Conservation (phyloP, 2,888 invertebrate species). For the Lycaena phlaeas region DNA sequence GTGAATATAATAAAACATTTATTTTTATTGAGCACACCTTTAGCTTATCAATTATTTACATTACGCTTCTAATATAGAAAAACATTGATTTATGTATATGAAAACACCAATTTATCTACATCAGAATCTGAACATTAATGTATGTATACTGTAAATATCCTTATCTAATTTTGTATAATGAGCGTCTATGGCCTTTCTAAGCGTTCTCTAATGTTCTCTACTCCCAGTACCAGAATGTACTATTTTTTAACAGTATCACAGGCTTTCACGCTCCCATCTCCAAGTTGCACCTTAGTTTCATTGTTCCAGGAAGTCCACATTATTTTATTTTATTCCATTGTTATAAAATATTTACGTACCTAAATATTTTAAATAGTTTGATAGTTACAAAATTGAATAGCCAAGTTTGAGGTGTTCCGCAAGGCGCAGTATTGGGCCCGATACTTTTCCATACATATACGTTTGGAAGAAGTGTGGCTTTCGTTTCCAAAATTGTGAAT, state of each 20-base stretch:
- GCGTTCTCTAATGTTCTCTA: conserved; percentile 30
- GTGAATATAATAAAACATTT: background rate
- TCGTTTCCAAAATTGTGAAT: conserved; percentile 27
- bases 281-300: background rate
- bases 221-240: conserved; percentile 35
- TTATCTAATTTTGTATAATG: conserved; percentile 29
- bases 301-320: background rate
- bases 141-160: conserved; percentile 35
- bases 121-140: conserved; percentile 31
- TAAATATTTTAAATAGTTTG: background rate
- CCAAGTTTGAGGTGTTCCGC: conserved; percentile 28
- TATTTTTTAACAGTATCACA: conserved; percentile 61
- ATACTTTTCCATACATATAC: conserved; percentile 26
- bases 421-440: conserved; percentile 38
- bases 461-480: conserved; percentile 22
- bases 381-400: background rate
- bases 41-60: conserved; percentile 12
- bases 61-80: conserved; percentile 12
- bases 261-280: conserved; percentile 30
- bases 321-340: background rate
- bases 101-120: conserved; percentile 44
- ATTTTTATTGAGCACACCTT: conserved; percentile 2
- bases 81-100: conserved; percentile 29
- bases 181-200: conserved; percentile 46
- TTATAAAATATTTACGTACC: background rate